Evolutionary conservation across 2,113 vertebrate species (phyloP), one percentile per base, ranked within the genome.

Genomic region (Oreotrochilus melanogaster): DNA sequence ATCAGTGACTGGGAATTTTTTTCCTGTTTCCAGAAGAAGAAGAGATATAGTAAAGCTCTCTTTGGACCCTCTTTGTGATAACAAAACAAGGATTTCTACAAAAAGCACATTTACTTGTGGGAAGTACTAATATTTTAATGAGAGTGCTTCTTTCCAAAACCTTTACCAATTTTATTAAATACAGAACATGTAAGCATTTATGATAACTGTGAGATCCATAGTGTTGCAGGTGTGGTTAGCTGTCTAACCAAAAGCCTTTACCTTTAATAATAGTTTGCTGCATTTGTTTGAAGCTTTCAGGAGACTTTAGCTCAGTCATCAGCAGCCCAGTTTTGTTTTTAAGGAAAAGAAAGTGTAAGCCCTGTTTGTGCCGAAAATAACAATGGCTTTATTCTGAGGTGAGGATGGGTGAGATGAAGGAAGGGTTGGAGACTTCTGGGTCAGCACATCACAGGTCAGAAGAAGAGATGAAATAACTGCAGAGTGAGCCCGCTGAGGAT

Each of bases 1-100:
- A 42, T 27, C 25, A 28, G 4, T 47, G 39, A 42, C 35, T 56
- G 1, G 14, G 19, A 0, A 37, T 2, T 39, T 88, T 51, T 73
- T 66, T 10, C 3, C 4, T 35, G 0, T 87, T 81, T 62, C 56
- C 65, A 60, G 73, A 76, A 75, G 47, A 76, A 75, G 47, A 65
- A 51, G 37, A 88, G 19, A 27, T 6, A 13, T 14, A 24, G 6
- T 39, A 73, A 80, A 70, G 24, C 50, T 87, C 76, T 61, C 60
- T 85, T 66, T 65, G 21, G 23, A n/a, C 35, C 10, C 35, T 37
- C 35, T 37, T 43, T 66, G 21, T 48, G 10, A 43, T 57, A 13
- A 48, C 54, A 51, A 58, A 65, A 51, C 16, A 18, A 58, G 18
- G 12, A 35, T 28, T 86, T 66, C 15, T 35, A 22, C 2, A 48